Conservation (phyloP, 1,140 invertebrate species). For the Nilaparvata lugens region DNA sequence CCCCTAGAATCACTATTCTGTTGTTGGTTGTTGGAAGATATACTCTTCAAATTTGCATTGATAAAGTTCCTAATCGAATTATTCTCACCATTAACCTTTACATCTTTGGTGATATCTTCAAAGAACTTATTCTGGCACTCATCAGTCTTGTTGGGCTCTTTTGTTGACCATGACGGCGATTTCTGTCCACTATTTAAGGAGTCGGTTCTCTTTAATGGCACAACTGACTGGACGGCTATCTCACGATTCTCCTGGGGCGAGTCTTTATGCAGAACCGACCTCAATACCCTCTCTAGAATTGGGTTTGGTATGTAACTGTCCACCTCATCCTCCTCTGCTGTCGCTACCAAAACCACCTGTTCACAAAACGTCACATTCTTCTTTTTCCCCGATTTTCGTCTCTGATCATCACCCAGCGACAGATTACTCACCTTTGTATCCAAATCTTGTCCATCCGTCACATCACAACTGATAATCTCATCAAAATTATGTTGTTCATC, state of each 20-base stretch:
- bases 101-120: background rate
- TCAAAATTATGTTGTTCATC: background rate
- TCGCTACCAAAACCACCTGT: constrained; percentile 83
- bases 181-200: constrained; percentile 23
- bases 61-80: background rate
- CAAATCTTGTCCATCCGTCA: background rate
- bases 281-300: constrained; percentile 73
- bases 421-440: background rate
- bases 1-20: background rate
- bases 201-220: constrained; percentile 30
- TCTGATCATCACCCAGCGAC: constrained; percentile 13
- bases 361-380: constrained; percentile 92
- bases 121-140: constrained; percentile 5
- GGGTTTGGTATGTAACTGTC: constrained; percentile 86
- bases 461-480: background rate
- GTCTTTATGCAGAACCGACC: constrained; percentile 64
- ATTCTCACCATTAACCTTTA: background rate
- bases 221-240: constrained; percentile 27
- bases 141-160: background rate
- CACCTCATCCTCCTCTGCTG: constrained; percentile 82
- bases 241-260: constrained; percentile 22
- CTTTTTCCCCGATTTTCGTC: constrained; percentile 56
- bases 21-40: background rate
- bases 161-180: constrained; percentile 6
- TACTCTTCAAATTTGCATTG: background rate